Base-by-base conservation (phyloP, 37 sponge, comb jelly and placozoan species). In the Theonella swinhoei region DNA sequence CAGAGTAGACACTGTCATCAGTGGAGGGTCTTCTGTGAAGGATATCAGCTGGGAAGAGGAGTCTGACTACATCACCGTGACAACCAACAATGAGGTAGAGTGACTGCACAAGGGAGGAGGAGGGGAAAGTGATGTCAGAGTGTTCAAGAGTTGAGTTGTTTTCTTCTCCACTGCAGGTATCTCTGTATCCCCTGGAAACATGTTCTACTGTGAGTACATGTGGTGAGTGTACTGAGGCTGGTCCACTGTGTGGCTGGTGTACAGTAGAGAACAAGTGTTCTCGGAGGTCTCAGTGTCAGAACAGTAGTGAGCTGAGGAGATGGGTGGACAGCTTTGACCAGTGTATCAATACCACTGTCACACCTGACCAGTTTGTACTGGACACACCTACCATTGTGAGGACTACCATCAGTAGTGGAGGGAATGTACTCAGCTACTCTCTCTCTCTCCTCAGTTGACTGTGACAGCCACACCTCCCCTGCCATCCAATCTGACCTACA, bases 171-270 rank as follows among this genome's bases (percentile, higher is more conserved):
- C 33, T 62, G n/a, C 26, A 91, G 88, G 84, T 91, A 4, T 24
- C 77, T 28, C 74, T 62, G 39, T 33, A 87, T 42, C 83, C 83
- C 20, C 22, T 87, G 11, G 92, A 87, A 65, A 75, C 65, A 68
- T 91, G 92, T 43, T 80, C 85, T 59, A 70, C 38, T 35, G 65
- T 58, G 35, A 70, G 68, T 19, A 62, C 82, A 64, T 91, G 92
- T 64, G 37, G 60, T 34, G 39, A 70, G 43, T 91, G 92, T 66
- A 47, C 54, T 17, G 64, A 73, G 28, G 78, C 11, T 61, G 32
- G 69, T 39, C 22, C 25, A 59, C 77, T 95, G 65, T 95, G 96
- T 87, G 96, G 96, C 9, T 95, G 96, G 96, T 95, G 96, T 83
- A 78, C 74, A 33, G 81, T 95, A 61, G 94, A 95, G 88, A 87